Conservation (phyloP, 2,888 invertebrate species). For the Conchocele bisecta region DNA sequence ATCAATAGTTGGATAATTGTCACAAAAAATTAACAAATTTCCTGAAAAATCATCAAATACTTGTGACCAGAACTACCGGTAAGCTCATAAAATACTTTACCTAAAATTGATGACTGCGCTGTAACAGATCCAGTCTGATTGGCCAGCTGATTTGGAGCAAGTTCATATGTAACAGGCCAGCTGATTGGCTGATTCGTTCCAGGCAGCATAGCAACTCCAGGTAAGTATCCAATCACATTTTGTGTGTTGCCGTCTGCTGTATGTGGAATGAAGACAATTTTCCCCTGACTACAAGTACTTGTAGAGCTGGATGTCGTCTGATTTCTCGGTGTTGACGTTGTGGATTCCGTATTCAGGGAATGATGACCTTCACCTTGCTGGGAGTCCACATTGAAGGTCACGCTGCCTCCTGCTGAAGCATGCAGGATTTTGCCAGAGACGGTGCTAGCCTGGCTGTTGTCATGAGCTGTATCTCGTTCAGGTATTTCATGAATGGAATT, state of each 20-base stretch:
- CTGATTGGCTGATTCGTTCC: slow-evolving; percentile 48
- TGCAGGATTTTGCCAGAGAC: too few species aligned
- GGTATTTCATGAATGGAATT: slow-evolving; percentile 43
- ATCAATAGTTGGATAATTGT: too few species aligned
- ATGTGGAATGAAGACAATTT: slow-evolving; percentile 53
- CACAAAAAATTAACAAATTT: too few species aligned
- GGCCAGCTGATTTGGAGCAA: slow-evolving; percentile 9
- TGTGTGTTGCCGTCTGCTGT: slow-evolving; percentile 49
- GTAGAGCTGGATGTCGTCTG: slow-evolving; percentile 31
- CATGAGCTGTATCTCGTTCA: slow-evolving; percentile 36
- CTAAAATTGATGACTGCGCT: too few species aligned
- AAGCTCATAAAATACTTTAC: too few species aligned
- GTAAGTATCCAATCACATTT: slow-evolving; percentile 58
- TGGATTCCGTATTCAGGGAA: slow-evolving; percentile 49
- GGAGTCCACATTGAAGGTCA: slow-evolving; percentile 21
- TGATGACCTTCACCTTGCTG: slow-evolving; percentile 29
- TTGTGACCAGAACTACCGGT: slow-evolving; percentile 9
- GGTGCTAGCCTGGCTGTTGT: background rate
- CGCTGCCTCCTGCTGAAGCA: too few species aligned
- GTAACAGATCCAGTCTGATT: slow-evolving; percentile 31
- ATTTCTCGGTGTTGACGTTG: slow-evolving; percentile 38
- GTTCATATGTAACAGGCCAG: slow-evolving; percentile 43
- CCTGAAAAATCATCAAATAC: too few species aligned
- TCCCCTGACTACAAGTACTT: slow-evolving; percentile 39
- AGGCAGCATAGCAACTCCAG: slow-evolving; percentile 37